Evolutionary conservation across 2,113 vertebrate genomes (phyloP).

Genomic region (Porphyrio hochstetteri): DNA sequence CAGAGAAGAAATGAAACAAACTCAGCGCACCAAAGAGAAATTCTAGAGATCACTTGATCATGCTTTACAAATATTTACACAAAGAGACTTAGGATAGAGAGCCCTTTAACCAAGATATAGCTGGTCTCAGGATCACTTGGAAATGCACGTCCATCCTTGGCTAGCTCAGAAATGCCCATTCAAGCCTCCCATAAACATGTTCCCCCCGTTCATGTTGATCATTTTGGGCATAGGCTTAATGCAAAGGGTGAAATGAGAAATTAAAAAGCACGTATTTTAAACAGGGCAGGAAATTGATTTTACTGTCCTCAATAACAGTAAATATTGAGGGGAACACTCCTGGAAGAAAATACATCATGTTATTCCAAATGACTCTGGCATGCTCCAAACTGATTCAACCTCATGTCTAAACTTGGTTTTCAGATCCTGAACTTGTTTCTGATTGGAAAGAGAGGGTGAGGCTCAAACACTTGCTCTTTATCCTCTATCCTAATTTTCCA

Average conservation of each 20-base stretch:
- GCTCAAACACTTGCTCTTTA: constrained; percentile 46
- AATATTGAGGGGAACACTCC: constrained; percentile 60
- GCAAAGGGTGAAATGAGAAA: constrained; percentile 39
- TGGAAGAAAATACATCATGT: constrained; percentile 48
- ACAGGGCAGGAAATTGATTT: constrained; percentile 43
- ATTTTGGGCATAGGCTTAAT: constrained; percentile 38
- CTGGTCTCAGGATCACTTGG: constrained; percentile 70
- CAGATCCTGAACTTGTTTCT: constrained; percentile 52
- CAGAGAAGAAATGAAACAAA: constrained; percentile 52
- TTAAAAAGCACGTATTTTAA: constrained; percentile 25
- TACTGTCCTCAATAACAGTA: constrained; percentile 45
- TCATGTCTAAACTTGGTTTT: constrained; percentile 36
- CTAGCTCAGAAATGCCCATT: constrained; percentile 58
- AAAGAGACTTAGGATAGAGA: constrained; percentile 47
- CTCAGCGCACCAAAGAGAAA: constrained; percentile 56
- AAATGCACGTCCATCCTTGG: constrained; percentile 50
- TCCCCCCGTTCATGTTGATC: neutral
- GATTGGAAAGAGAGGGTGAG: constrained; percentile 38
- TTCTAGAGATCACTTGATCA: constrained; percentile 42
- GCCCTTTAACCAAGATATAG: constrained; percentile 50
- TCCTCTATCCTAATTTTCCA: constrained; percentile 58
- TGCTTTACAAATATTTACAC: constrained; percentile 66
- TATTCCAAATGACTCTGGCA: constrained; percentile 49
- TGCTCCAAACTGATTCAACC: constrained; percentile 44
- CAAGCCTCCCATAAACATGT: constrained; percentile 34